Evolutionary conservation across 64 coral and sea anemone genomes (phyloP).

Genomic region (Montipora efflorescens): DNA sequence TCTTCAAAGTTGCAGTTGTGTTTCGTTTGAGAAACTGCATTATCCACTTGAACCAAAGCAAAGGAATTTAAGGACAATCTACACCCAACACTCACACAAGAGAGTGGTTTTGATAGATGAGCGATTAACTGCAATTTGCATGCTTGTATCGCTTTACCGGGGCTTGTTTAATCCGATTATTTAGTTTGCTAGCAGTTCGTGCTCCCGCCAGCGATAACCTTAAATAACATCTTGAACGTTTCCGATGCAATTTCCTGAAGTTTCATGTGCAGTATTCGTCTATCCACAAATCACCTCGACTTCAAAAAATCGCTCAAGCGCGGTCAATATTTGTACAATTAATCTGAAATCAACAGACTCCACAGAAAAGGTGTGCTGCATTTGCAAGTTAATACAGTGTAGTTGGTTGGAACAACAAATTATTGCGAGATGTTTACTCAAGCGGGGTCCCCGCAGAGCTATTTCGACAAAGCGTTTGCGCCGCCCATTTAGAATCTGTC

Average conservation of each 20-base stretch:
- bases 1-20: slow-evolving; percentile 23
- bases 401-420: slow-evolving; percentile 93
- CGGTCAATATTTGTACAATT: slow-evolving; percentile 95
- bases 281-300: slow-evolving; percentile 19
- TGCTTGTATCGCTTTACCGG: slow-evolving; percentile 35
- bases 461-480: slow-evolving; percentile 60
- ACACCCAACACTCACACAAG: slow-evolving; percentile 2
- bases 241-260: slow-evolving; percentile 39
- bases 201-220: slow-evolving; percentile 24
- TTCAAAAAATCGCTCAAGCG: slow-evolving; percentile 42
- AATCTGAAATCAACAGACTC: slow-evolving; percentile 80
- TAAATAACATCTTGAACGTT: slow-evolving; percentile 53
- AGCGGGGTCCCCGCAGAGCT: slow-evolving; percentile 72
- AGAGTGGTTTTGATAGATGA: neutral
- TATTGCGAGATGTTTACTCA: slow-evolving; percentile 98
- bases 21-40: slow-evolving; percentile 17
- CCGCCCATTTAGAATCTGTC: slow-evolving; percentile 72
- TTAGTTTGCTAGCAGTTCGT: neutral
- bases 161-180: slow-evolving; percentile 46
- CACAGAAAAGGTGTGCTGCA: slow-evolving; percentile 58
- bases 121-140: slow-evolving; percentile 24
- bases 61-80: slow-evolving; percentile 13
- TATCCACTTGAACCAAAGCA: neutral
- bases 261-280: neutral
- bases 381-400: slow-evolving; percentile 82